A percentile compares a stretch with the other conserved stretches of the same genome.
Conservation (phyloP, 2,888 invertebrate species). For the Erebia palarica region DNA sequence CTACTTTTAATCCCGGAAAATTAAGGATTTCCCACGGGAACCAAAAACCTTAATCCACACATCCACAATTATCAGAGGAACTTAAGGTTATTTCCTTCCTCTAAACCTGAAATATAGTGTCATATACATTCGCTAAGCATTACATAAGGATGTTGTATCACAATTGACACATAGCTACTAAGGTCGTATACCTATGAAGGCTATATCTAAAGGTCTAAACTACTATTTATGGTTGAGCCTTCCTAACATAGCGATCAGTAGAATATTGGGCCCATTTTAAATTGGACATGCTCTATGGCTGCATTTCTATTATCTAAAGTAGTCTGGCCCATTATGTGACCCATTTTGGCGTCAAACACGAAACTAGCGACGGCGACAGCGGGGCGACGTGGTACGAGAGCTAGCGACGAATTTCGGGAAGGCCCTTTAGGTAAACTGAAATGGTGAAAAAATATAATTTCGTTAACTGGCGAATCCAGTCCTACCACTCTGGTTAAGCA, state of each 20-base stretch:
- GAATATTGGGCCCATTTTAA: conserved; percentile 11
- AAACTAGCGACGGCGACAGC: too few relatives aligned
- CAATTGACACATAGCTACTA: conserved; percentile 46
- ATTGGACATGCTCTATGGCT: conserved; percentile 12
- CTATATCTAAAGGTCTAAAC: conserved; percentile 22
- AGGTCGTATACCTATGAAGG: conserved; percentile 35
- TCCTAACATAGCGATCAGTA: conserved; percentile 3
- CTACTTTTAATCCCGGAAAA: too few relatives aligned
- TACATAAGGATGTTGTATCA: conserved; percentile 52
- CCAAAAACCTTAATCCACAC: too few relatives aligned
- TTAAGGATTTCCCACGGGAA: too few relatives aligned
- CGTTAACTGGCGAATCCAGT: too few relatives aligned
- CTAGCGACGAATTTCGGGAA: too few relatives aligned
- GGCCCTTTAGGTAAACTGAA: too few relatives aligned
- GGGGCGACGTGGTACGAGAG: too few relatives aligned
- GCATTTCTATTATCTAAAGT: not conserved
- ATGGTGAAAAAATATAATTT: too few relatives aligned
- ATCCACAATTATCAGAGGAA: not conserved
- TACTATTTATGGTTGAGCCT: conserved; percentile 26
- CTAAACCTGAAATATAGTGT: conserved; percentile 30
- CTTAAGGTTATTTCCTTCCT: conserved; percentile 12
- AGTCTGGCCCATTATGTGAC: not conserved
- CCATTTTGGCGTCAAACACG: not conserved
- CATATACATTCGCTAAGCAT: conserved; percentile 49
- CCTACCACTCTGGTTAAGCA: too few relatives aligned